phyloP scores from a whole-genome alignment of 2,113 vertebrate species.

The Tachysurus vachellii region DNA sequence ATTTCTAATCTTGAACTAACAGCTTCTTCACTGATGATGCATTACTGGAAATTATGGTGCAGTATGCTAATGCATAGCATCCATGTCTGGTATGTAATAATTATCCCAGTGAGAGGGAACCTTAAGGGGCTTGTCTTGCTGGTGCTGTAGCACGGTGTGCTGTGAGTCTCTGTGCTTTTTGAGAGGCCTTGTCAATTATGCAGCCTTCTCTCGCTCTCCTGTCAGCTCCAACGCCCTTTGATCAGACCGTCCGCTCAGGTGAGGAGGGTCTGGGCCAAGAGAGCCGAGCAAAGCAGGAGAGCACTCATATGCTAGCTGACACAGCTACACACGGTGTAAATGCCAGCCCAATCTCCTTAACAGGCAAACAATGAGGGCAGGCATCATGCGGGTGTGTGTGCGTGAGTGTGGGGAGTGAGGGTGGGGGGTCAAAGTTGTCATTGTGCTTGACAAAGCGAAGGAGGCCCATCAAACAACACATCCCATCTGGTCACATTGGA shows the following conservation, averaged over 20 bases:
- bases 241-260: conserved; percentile 70
- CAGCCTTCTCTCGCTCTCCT: conserved; percentile 68
- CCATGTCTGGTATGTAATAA: conserved; percentile 38
- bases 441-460: conserved; percentile 58
- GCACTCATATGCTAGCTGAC: conserved; percentile 68
- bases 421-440: conserved; percentile 43
- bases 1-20: conserved; percentile 43
- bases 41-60: conserved; percentile 34
- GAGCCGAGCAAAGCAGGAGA: conserved; percentile 48
- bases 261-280: conserved; percentile 52
- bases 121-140: conserved; percentile 54
- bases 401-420: not conserved
- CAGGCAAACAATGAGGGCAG: conserved; percentile 61
- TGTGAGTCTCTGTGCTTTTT: conserved; percentile 49
- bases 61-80: conserved; percentile 42
- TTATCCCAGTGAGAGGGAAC: conserved; percentile 48
- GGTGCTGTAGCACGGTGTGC: not conserved
- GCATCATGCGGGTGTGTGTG: conserved; percentile 37
- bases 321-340: conserved; percentile 62
- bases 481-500: conserved; percentile 66
- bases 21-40: conserved; percentile 41
- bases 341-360: conserved; percentile 65
- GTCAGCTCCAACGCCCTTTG: conserved; percentile 72
- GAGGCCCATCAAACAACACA: conserved; percentile 65
- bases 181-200: conserved; percentile 74